Evolutionary conservation across 2,888 invertebrate species (phyloP), one percentile per base, ranked within the genome.

Genomic region (Aspidiotus rigidus): DNA sequence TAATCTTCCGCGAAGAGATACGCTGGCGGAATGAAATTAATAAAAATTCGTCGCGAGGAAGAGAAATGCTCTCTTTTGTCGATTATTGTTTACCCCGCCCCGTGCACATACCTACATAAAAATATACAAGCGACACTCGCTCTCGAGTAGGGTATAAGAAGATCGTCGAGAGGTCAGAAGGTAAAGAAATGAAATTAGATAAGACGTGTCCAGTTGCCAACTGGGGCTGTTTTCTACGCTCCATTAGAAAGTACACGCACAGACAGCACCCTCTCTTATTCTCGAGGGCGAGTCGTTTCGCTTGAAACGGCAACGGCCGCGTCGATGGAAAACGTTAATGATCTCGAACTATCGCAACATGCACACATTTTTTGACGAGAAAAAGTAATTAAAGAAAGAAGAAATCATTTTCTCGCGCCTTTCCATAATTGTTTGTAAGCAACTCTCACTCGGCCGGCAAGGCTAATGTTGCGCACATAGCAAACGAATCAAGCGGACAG

Each of bases 331-430:
- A 59, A 59, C 59, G 59, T 60, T 67, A 67, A 67, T 67, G 67
- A 67, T 60, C 53, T 67, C 60, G 53, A 41, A 57, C 49, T 28
- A 40, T 15, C 60, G 49, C 17, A 41, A 39, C 59, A 16, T 10
- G 57, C 49, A 42, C 53, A 67, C 67, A 67, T 49, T 42, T 59
- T 60, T 42, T 49, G 60, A 49, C 64, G 28, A 67, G 60, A 67
- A 67, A 28, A 67, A 67, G 67, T 67, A 67, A 67, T 67, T 67
- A 67, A 67, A 67, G 49, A 53, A 60, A 44, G 57, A 55, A 11
- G 28, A 67, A 67, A 67, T 67, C 67, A 67, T 67, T 67, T 67
- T 67, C 67, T 67, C 60, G 40, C 67, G 28, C 28, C 28, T 56
- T 28, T 28, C 39, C 39, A 59, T 59, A 59, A 59, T 59, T 59